Percentiles rank a stretch among this genome's conserved stretches.
Evolutionary conservation across 2,888 invertebrate species (phyloP).

Genomic region (Apamea epomidion): DNA sequence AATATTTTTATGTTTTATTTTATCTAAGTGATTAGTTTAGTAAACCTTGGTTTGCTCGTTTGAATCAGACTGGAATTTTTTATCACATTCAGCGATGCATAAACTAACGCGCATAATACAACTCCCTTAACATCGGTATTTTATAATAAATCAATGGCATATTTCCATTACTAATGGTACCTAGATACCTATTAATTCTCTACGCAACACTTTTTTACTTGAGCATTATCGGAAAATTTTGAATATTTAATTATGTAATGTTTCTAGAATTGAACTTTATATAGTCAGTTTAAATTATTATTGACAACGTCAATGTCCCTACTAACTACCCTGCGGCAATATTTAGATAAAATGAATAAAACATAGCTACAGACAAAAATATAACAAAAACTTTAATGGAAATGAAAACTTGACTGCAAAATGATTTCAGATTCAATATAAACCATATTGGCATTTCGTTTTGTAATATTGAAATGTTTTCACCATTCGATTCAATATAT

Average conservation of each 20-base stretch:
- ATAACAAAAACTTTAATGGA: neutral
- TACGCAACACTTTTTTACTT: neutral
- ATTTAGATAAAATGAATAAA: neutral
- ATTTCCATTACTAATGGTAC: neutral
- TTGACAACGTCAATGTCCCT: neutral
- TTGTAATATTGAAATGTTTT: neutral
- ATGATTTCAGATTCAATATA: constrained; percentile 1
- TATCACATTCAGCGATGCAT: neutral
- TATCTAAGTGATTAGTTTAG: too few relatives aligned
- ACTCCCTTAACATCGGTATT: neutral
- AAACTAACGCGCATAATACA: neutral
- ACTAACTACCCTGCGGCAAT: neutral
- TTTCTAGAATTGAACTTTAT: neutral
- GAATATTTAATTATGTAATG: neutral
- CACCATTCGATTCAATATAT: constrained; percentile 1
- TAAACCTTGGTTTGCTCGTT: neutral
- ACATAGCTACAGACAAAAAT: neutral
- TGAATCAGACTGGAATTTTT: neutral
- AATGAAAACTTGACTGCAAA: constrained; percentile 5
- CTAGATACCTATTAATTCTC: neutral
- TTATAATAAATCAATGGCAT: constrained; percentile 10
- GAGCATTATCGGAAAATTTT: neutral
- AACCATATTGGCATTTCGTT: neutral
- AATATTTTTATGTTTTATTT: too few relatives aligned
- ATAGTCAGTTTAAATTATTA: neutral